Evolutionary conservation across 2,888 invertebrate genomes (phyloP).

Genomic region (Pyrochroa serraticornis): DNA sequence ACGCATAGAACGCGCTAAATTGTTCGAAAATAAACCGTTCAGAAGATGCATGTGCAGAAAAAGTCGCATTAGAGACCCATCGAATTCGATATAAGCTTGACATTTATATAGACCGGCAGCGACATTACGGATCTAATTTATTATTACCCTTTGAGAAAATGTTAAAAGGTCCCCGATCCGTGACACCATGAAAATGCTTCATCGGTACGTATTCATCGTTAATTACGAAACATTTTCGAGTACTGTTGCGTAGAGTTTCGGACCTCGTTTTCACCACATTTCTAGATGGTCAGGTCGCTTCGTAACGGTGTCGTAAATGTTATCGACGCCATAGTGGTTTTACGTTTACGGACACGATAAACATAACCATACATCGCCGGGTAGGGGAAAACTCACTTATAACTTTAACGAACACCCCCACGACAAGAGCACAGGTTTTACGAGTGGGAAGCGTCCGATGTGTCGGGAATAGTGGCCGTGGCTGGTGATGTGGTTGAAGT

Average conservation of each 20-base stretch:
- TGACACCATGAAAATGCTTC: too few species aligned
- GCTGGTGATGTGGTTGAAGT: conserved; percentile 32
- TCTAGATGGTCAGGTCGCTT: conserved; percentile 24
- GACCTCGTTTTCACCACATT: conserved; percentile 29
- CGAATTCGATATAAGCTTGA: conserved; percentile 37
- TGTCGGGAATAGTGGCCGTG: conserved; percentile 20
- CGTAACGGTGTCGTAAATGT: conserved; percentile 19
- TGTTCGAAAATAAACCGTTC: conserved; percentile 33
- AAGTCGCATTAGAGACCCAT: conserved; percentile 20
- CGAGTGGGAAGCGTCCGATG: conserved; percentile 16
- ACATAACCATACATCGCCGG: conserved; percentile 8
- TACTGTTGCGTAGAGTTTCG: conserved; percentile 8
- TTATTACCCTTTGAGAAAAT: conserved; percentile 14
- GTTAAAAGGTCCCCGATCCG: too few species aligned
- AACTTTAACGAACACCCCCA: conserved; percentile 20
- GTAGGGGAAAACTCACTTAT: conserved; percentile 19
- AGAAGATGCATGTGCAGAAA: conserved; percentile 23
- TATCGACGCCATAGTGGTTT: conserved; percentile 22
- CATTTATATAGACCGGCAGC: conserved; percentile 38
- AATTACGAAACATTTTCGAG: too few species aligned
- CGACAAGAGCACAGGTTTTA: conserved; percentile 21
- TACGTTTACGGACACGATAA: conserved; percentile 20
- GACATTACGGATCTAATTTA: conserved; percentile 42
- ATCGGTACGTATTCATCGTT: too few species aligned
- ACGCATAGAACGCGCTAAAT: conserved; percentile 26